phyloP scores from a whole-genome alignment of 2,113 vertebrate genomes.

The Pavo muticus region DNA sequence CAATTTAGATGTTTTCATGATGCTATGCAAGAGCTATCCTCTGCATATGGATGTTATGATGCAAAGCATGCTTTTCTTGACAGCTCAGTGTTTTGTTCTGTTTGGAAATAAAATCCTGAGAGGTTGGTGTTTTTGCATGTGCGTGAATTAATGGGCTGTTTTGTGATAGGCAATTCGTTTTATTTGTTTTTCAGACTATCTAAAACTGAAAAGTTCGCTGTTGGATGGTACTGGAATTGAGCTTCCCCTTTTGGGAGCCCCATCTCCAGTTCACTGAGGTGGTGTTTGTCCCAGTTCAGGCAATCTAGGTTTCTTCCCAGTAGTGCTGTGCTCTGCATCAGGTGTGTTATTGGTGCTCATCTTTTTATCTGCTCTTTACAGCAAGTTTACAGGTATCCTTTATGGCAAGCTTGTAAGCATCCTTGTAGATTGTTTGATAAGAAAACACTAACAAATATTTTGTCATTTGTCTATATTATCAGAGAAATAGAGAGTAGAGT shows the following conservation, averaged over 20 bases:
- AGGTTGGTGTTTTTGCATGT: neutral
- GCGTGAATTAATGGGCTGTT: neutral
- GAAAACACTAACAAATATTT: neutral
- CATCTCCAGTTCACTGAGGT: neutral
- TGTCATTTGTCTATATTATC: neutral
- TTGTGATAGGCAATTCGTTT: neutral
- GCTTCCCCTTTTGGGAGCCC: neutral
- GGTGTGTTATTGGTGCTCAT: neutral
- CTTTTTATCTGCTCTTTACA: neutral
- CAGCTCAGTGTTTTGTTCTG: neutral
- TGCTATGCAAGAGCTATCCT: neutral
- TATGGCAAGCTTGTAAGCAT: neutral
- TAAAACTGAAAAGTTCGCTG: neutral
- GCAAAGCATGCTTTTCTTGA: slow-evolving; percentile 4
- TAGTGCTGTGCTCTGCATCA: neutral
- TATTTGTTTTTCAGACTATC: neutral
- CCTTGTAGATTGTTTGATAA: neutral
- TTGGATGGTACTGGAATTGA: neutral
- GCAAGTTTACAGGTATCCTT: neutral
- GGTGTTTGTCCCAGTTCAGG: neutral
- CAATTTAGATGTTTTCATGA: neutral
- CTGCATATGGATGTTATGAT: neutral
- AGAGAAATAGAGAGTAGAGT: neutral
- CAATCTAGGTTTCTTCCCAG: neutral
- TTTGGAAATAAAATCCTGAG: neutral